Conservation (phyloP, 2,113 vertebrate genomes). For the Tetrao urogallus region DNA sequence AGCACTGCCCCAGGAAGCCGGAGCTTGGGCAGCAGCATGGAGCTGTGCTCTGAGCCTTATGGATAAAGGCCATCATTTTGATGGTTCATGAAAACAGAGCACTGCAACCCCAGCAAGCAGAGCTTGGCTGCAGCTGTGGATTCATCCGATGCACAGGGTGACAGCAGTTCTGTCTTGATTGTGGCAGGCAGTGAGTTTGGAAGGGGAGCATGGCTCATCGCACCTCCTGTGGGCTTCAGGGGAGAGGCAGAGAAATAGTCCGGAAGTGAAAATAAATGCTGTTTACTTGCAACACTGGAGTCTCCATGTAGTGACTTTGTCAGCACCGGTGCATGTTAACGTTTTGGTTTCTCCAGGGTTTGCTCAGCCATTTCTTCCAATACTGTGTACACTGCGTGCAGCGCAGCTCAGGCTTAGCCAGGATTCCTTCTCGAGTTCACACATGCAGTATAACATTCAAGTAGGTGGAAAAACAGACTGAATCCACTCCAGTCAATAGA, state of each 20-base stretch:
- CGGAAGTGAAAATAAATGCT: not conserved
- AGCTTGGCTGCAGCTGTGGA: not conserved
- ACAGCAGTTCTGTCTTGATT: not conserved
- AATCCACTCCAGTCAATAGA: slow-evolving; percentile 74
- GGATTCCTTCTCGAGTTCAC: slow-evolving; percentile 20
- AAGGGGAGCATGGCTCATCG: fast-evolving
- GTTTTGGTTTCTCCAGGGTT: not conserved
- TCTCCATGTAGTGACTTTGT: not conserved
- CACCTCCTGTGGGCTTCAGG: fast-evolving
- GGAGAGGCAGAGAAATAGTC: not conserved
- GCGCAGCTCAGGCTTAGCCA: not conserved
- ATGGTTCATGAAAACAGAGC: not conserved
- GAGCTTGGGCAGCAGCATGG: not conserved
- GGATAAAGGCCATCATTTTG: fast-evolving
- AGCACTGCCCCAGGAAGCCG: not conserved
- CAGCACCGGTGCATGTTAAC: not conserved
- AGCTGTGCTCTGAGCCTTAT: not conserved
- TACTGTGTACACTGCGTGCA: fast-evolving
- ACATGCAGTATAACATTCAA: slow-evolving; percentile 27
- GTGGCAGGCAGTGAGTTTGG: not conserved
- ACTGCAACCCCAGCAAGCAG: fast-evolving
- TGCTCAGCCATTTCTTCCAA: not conserved
- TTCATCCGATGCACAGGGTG: not conserved
- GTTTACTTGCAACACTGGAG: not conserved
- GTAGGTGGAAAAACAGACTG: slow-evolving; percentile 26